Evolutionary conservation across 2,113 vertebrate species (phyloP), one percentile per base, ranked within the genome.

Genomic region (Gambusia holbrooki): DNA sequence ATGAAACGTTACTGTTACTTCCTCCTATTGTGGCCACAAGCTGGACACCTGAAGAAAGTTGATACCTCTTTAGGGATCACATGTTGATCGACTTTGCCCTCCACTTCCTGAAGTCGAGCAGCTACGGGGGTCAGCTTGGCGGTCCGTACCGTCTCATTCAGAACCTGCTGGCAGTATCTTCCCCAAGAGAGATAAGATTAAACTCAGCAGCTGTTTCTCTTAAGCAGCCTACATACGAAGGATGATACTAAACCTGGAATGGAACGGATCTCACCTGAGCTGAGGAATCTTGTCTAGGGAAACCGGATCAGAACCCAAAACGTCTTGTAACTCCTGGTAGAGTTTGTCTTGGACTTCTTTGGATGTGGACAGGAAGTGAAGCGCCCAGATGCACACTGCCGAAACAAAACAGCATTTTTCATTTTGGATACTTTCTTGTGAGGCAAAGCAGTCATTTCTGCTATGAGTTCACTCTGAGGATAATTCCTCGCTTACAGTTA

Each of bases 301-400:
- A 82, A 99, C 66, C 11, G 96, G 95, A 68, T 90, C 94, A 8
- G 96, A 96, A 8, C 96, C 97, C 37, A 99, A 92, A 89, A 98
- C 93, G 0, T 83, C 89, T 14, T 95, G 90, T 85, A 98, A 73
- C 80, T 99, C 97, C 85, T 95, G 86, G 87, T 93, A 90, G 19
- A 99, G 90, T 85, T 96, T 97, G 74, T 97, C 95, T 91, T 99
- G 98, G 74, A 97, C 90, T 14, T 96, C 96, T 90, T 96, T 94
- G 5, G 96, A 96, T 25, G 93, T 94, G 25, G 97, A 96, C 87
- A 99, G 93, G 92, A 98, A 99, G 88, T 94, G 96, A n/a, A 98
- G 92, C 25, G 95, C 96, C 97, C 97, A 99, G 77, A 96, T 97
- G 69, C 98, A 99, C 93, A 99, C 98, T 99, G 86, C 12, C 9